Evolutionary conservation across 2,113 vertebrate species (phyloP).

Genomic region (Poecilia latipinna): DNA sequence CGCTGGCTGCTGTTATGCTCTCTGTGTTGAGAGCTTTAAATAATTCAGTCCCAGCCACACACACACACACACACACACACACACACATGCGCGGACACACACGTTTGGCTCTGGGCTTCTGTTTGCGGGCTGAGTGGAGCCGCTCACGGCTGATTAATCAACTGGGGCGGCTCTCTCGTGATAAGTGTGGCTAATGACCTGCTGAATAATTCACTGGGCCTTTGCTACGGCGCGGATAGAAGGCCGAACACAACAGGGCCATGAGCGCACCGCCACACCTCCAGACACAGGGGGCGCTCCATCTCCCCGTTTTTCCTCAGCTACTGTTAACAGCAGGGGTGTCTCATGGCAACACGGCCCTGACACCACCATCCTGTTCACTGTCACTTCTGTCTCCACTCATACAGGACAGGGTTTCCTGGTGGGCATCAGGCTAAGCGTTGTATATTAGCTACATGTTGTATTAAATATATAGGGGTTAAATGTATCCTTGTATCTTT

Average conservation of each 20-base stretch:
- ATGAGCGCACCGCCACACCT: slow-evolving; percentile 30
- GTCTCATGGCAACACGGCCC: slow-evolving; percentile 63
- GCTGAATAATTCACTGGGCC: slow-evolving; percentile 77
- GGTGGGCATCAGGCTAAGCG: too few relatives aligned
- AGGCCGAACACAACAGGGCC: slow-evolving; percentile 55
- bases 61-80: slow-evolving; percentile 1
- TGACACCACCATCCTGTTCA: slow-evolving; percentile 41
- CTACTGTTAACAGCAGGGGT: slow-evolving; percentile 58
- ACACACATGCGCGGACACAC: background rate
- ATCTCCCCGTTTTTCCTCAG: slow-evolving; percentile 18
- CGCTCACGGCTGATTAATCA: slow-evolving; percentile 78
- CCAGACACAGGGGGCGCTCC: slow-evolving; percentile 25
- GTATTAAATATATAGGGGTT: too few relatives aligned
- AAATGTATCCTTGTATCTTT: too few relatives aligned
- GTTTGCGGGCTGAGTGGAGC: slow-evolving; percentile 65
- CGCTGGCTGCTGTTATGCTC: slow-evolving; percentile 58
- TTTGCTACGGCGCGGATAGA: slow-evolving; percentile 67
- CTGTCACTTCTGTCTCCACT: slow-evolving; percentile 50
- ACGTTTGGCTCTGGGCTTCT: slow-evolving; percentile 48
- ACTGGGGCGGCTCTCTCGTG: slow-evolving; percentile 73
- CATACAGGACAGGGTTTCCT: background rate
- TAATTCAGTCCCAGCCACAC: slow-evolving; percentile 68
- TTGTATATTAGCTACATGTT: too few relatives aligned
- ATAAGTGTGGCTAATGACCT: slow-evolving; percentile 81
- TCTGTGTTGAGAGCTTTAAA: slow-evolving; percentile 75